Evolutionary conservation across 2,797 vertebrate species (phyloP).

Genomic region (Microctenopoma steveboyesi): DNA sequence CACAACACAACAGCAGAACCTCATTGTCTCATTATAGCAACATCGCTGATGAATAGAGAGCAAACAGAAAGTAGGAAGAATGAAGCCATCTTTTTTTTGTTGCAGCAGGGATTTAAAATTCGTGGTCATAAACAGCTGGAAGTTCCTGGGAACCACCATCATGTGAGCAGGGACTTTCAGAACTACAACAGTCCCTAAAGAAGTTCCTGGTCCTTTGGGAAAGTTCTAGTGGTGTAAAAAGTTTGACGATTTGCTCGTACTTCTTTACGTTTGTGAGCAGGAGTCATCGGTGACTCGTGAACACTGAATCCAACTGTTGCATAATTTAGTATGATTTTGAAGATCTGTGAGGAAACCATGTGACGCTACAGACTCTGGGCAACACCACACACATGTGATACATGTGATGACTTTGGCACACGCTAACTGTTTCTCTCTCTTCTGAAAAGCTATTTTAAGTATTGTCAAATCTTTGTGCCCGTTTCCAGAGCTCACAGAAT

Average conservation of each 20-base stretch:
- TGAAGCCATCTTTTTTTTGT: too few species aligned
- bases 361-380: neutral
- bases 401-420: slow-evolving; percentile 77
- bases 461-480: neutral
- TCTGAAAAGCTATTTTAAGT: slow-evolving; percentile 8
- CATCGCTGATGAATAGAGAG: too few species aligned
- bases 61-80: too few species aligned
- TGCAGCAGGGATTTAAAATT: too few species aligned
- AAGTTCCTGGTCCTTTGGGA: neutral
- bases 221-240: neutral
- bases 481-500: slow-evolving; percentile 2
- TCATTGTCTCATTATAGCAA: too few species aligned
- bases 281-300: neutral
- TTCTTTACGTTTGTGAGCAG: too few species aligned
- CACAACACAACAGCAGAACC: too few species aligned
- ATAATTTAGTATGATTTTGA: neutral
- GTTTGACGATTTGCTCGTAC: neutral
- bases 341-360: neutral
- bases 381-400: slow-evolving; percentile 48
- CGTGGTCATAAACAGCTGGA: too few species aligned
- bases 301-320: neutral
- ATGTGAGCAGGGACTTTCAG: neutral
- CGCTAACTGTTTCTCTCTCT: neutral
- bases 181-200: neutral
- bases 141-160: too few species aligned